Base-by-base conservation (phyloP, 53 echinoderm and acorn worm species). In the Mesocentrotus franciscanus region DNA sequence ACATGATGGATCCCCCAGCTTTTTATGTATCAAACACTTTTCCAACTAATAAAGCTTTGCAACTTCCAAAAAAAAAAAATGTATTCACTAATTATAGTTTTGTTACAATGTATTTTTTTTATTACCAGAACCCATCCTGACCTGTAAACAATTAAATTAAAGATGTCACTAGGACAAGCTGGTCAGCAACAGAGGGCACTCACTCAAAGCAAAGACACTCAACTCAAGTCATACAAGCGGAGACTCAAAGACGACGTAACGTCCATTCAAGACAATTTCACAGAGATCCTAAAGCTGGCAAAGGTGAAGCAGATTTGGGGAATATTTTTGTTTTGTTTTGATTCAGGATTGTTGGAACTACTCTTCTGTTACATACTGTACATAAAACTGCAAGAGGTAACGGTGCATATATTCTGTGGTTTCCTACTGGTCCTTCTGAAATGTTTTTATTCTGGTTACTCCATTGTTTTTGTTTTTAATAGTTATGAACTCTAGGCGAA, bases 251-350 rank as follows among this genome's bases (percentile, higher is more conserved):
- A 97, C 36, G 99, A 99, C 39, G 95, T 97, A 4, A 95, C 97
- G 56, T 97, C 98, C 59, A 97, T 99, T 90, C 96, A 97, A 9
- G 98, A 98, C 66, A 99, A 99, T 94, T 97, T 98, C 89, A 95
- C 97, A 84, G 98, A 98, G 97, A 98, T 99, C 36, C 60, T 99
- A 10, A 99, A 98, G 95, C 83, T 98, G 36, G 98, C 98, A 74
- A 99, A 96, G 97, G 99, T 99, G 93, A 39, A 81, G 10, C 17
- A 16, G 36, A 64, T 64, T 64, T 8, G 0, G 6, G 16, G 30
- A 36, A 18, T 79, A 14, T 15, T 78, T 78, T 78, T 27, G 16
- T 78, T 78, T 89, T 18, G 16, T 59, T 14, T 13, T 24, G 55
- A 59, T 58, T 85, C 5, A 34, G 9, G 13, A 33, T 2, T 78